Conservation (phyloP, 1,140 invertebrate genomes). For the Lepidurus couesii region DNA sequence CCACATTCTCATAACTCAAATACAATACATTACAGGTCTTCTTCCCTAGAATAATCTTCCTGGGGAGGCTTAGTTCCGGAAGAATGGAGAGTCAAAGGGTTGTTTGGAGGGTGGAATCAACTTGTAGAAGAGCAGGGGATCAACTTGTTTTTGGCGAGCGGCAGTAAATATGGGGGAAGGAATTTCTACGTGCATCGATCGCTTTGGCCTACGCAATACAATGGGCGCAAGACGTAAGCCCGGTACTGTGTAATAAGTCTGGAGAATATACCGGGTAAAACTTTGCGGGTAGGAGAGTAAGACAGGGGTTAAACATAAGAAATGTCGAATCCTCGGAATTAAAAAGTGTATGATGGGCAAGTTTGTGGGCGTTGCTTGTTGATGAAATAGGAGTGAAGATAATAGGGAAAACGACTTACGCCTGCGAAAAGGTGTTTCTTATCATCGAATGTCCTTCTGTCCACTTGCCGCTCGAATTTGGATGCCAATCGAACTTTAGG, state of each 20-base stretch:
- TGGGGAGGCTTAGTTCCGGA: neutral
- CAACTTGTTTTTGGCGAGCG: neutral
- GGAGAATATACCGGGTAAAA: neutral
- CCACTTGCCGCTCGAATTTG: conserved; percentile 55
- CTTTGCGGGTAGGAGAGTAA: neutral
- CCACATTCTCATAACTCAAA: conserved; percentile 14
- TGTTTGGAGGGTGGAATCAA: neutral
- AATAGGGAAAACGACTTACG: conserved; percentile 40
- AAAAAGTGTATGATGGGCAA: conserved; percentile 24
- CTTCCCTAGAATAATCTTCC: neutral
- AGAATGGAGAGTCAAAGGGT: neutral
- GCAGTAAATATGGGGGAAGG: no score
- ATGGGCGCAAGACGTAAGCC: no score
- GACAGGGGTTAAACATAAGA: neutral
- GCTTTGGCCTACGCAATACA: no score
- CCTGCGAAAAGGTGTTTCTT: conserved; percentile 47
- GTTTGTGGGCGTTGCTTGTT: conserved; percentile 17
- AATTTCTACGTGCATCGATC: no score
- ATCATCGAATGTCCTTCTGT: conserved; percentile 49
- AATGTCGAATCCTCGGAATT: neutral
- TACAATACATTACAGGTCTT: neutral
- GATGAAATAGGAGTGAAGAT: neutral
- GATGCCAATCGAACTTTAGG: conserved; percentile 53
- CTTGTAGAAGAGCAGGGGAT: neutral
- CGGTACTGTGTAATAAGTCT: neutral